phyloP scores from a whole-genome alignment of 2,797 vertebrate genomes.

The Rallus crepitans region DNA sequence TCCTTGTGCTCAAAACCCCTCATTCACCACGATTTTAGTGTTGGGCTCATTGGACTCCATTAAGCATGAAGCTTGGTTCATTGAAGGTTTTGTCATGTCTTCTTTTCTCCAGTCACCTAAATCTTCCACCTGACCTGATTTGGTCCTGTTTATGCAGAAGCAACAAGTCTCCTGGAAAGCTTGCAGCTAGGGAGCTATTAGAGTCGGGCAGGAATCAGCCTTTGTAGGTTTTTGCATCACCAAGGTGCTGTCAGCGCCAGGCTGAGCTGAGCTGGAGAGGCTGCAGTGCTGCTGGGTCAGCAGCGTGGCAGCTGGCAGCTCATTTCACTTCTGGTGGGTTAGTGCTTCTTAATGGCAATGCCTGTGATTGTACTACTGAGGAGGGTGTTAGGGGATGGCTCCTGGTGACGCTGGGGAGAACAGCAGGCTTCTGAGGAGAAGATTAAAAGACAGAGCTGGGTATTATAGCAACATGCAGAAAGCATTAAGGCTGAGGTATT shows the following conservation, averaged over 20 bases:
- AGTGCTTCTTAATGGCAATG: background rate
- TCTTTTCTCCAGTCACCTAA: background rate
- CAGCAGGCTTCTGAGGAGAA: background rate
- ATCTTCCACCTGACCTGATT: background rate
- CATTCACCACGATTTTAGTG: rapidly evolving
- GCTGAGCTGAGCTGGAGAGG: background rate
- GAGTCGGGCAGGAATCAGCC: background rate
- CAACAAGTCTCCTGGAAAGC: background rate
- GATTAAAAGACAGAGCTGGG: background rate
- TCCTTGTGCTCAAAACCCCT: background rate
- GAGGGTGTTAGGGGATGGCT: background rate
- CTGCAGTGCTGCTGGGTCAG: rapidly evolving
- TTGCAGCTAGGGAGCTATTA: background rate
- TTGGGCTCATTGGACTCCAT: rapidly evolving
- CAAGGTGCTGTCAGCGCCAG: rapidly evolving
- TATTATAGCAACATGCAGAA: background rate
- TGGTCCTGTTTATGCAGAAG: background rate
- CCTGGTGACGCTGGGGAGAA: rapidly evolving
- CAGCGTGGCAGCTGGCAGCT: background rate
- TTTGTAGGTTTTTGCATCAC: background rate
- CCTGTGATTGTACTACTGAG: background rate
- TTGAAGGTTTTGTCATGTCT: rapidly evolving
- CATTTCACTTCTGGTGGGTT: background rate
- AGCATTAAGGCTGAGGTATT: background rate
- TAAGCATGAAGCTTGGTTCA: background rate